phyloP scores from a whole-genome alignment of 2,113 vertebrate species.

The Neogobius melanostomus region DNA sequence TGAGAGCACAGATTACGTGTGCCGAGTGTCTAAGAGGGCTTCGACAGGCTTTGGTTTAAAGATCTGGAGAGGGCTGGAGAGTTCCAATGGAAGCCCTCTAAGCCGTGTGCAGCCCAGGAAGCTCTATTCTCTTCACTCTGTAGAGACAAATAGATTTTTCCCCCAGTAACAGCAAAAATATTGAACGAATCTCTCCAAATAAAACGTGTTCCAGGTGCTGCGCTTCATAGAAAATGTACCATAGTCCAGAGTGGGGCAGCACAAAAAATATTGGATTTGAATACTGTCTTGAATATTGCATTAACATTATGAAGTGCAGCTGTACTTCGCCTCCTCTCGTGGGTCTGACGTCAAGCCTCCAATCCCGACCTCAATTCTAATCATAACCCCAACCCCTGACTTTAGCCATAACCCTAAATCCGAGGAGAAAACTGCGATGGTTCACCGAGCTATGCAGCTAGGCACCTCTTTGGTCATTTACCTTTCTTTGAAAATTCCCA shows the following conservation, averaged over 20 bases:
- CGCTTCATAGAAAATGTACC: neutral
- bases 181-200: neutral
- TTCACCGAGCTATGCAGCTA: no score
- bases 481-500: neutral
- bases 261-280: neutral
- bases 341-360: no score
- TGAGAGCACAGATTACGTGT: conserved; percentile 55
- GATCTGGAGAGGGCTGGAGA: conserved; percentile 56
- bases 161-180: conserved; percentile 7
- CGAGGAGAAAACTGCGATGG: no score
- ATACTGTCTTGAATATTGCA: neutral
- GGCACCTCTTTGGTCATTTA: no score
- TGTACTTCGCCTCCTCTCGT: no score
- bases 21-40: conserved; percentile 58
- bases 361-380: no score
- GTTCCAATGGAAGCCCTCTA: conserved; percentile 49
- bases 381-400: no score
- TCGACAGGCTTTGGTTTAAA: conserved; percentile 54
- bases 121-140: conserved; percentile 25
- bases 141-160: conserved; percentile 23
- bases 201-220: neutral
- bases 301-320: neutral
- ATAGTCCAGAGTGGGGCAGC: no score
- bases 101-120: conserved; percentile 30
- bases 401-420: no score